These are phyloP conservation scores for Octomys mimax DNA, from an alignment of 2,797 vertebrate genomes.

Conservation along the genomic window DNA sequence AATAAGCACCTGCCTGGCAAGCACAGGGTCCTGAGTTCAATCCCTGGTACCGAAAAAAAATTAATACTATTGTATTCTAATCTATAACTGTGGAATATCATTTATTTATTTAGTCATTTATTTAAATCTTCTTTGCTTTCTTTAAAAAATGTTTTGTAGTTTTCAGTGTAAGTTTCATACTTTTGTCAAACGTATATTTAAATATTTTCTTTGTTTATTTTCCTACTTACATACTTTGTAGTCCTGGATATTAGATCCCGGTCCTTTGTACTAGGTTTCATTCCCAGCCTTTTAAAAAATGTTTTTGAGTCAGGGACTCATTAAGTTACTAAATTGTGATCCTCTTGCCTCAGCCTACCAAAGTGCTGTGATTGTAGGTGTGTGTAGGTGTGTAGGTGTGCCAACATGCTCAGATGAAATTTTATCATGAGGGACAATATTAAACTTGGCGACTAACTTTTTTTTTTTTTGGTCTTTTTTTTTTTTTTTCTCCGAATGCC, in stretches of 20 bases:
- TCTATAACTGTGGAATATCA: neutral
- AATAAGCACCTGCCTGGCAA: no score
- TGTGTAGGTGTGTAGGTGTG: no score
- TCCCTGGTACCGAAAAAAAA: no score
- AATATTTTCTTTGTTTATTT: neutral
- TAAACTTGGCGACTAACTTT: conserved; percentile 50
- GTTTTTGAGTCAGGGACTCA: neutral
- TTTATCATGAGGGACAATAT: neutral
- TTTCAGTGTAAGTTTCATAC: neutral
- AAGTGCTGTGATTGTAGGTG: neutral
- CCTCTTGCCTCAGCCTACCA: neutral
- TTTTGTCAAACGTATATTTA: neutral
- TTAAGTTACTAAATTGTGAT: neutral
- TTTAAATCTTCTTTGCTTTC: conserved; percentile 12
- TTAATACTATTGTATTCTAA: neutral
- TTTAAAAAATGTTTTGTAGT: conserved; percentile 27
- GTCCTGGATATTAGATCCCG: neutral
- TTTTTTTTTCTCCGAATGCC: no score
- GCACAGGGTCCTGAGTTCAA: no score
- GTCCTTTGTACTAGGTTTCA: neutral
- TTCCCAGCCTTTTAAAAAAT: neutral
- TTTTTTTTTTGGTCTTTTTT: no score
- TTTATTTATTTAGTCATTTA: neutral
- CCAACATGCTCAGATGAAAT: neutral
- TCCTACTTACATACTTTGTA: neutral